These are phyloP conservation scores for Macaca mulatta DNA, from an alignment of 2,113 vertebrate genomes.

Conservation along the genomic window DNA sequence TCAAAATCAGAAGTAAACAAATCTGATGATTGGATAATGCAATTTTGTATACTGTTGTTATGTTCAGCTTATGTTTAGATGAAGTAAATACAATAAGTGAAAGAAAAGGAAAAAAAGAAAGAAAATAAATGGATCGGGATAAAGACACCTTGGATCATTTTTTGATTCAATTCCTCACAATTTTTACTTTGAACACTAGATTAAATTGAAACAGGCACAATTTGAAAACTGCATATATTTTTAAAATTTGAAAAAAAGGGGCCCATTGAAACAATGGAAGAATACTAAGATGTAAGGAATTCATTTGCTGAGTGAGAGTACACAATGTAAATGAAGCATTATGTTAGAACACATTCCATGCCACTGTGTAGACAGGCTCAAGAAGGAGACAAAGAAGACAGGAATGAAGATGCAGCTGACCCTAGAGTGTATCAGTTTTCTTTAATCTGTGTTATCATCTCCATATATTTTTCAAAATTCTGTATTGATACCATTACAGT, in stretches of 20 bases:
- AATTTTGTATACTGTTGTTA: background rate
- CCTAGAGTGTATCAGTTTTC: background rate
- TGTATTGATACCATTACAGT: background rate
- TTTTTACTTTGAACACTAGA: background rate
- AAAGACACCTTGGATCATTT: background rate
- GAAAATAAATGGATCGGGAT: background rate
- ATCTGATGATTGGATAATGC: background rate
- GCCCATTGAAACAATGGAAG: background rate
- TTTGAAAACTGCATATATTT: background rate
- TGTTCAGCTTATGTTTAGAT: background rate
- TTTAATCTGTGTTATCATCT: background rate
- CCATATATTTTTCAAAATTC: background rate
- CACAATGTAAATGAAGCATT: background rate
- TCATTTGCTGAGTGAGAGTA: background rate
- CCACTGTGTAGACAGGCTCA: background rate
- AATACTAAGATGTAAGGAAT: background rate
- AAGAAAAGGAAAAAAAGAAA: background rate
- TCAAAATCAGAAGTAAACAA: background rate
- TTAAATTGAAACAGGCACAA: background rate
- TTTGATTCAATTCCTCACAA: background rate
- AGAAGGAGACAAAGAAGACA: background rate
- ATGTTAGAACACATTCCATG: background rate
- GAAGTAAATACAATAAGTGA: background rate
- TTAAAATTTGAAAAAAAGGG: background rate
- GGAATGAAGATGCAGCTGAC: accelerated